phyloP scores from a whole-genome alignment of 2,113 vertebrate species.

The Cinclus cinclus region DNA sequence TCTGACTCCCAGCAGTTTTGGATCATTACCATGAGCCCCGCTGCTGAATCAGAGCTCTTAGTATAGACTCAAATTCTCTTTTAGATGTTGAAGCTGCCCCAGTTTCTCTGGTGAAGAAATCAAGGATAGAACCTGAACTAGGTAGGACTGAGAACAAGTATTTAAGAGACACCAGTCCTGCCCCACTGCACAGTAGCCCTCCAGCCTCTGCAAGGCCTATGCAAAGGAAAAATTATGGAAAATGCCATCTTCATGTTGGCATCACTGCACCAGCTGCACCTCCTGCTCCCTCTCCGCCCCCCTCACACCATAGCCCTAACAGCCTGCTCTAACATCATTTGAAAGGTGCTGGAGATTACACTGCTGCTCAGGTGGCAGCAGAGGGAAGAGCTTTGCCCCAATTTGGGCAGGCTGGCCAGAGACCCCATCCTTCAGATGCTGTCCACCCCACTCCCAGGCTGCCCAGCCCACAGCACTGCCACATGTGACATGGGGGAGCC shows the following conservation, averaged over 20 bases:
- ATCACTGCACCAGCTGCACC: neutral
- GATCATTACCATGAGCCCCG: neutral
- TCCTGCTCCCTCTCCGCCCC: neutral
- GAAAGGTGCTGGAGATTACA: neutral
- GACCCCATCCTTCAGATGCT: neutral
- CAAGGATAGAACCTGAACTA: neutral
- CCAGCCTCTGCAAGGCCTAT: neutral
- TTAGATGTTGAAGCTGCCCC: neutral
- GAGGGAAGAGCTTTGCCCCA: neutral
- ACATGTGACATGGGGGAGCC: fast-evolving
- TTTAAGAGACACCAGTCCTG: neutral
- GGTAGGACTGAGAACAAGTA: neutral
- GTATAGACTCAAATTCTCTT: neutral
- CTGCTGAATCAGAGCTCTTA: neutral
- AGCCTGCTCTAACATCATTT: neutral
- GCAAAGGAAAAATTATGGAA: neutral
- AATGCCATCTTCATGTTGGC: fast-evolving
- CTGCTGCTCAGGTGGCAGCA: neutral
- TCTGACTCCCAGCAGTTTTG: neutral
- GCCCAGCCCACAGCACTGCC: neutral
- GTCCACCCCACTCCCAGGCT: neutral
- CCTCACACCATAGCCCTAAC: neutral
- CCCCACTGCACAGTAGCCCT: neutral
- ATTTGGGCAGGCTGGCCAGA: neutral
- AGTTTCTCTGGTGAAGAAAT: neutral